These are phyloP conservation scores for Propithecus perrieri DNA, from an alignment of 2,797 vertebrate species.

Conservation along the genomic window DNA sequence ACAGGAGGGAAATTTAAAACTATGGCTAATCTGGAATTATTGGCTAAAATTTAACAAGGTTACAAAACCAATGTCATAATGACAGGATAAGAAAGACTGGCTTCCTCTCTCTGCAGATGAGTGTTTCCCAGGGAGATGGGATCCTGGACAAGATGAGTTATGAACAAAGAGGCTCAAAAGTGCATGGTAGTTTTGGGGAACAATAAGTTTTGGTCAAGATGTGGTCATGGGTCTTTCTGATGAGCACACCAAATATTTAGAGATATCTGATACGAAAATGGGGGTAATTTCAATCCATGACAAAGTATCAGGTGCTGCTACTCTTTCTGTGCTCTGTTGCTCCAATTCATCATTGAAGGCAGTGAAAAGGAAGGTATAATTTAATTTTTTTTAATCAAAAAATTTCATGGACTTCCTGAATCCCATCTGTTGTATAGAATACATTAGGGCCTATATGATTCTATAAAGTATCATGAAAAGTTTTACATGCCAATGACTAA, in stretches of 20 bases:
- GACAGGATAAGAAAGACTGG: neutral
- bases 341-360: neutral
- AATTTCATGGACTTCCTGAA: neutral
- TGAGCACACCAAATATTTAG: neutral
- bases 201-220: neutral
- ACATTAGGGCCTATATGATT: neutral
- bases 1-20: neutral
- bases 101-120: neutral
- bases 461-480: neutral
- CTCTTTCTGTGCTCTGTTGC: neutral
- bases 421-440: neutral
- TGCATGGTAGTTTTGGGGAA: neutral
- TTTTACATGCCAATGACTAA: neutral
- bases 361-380: neutral
- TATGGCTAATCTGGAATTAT: neutral
- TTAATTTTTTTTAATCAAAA: neutral
- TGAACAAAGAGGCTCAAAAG: neutral
- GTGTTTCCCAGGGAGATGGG: neutral
- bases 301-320: neutral
- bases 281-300: neutral
- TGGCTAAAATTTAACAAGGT: neutral
- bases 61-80: neutral
- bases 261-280: neutral
- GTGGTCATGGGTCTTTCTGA: neutral
- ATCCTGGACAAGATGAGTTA: neutral